Evolutionary conservation across 2,113 vertebrate species (phyloP).

Genomic region (Pachycephala philippinensis): DNA sequence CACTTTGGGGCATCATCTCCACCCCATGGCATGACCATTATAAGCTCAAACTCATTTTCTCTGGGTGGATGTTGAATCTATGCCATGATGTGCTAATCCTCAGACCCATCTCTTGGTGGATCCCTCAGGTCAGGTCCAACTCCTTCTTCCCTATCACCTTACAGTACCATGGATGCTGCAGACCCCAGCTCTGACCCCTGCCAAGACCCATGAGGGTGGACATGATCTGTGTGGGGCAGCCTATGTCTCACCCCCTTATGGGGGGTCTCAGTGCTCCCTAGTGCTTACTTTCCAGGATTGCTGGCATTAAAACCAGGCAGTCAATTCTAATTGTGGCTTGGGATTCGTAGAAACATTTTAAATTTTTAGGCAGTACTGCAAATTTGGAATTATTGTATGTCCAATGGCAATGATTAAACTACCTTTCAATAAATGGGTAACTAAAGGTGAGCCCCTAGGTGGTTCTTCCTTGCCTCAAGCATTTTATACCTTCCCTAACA

Average conservation of each 20-base stretch:
- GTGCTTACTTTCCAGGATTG: not conserved
- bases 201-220: not conserved
- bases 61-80: not conserved
- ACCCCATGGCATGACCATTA: not conserved
- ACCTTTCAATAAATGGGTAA: not conserved
- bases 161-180: not conserved
- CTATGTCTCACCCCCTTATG: too few species aligned
- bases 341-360: not conserved
- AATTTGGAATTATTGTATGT: too few species aligned
- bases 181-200: not conserved
- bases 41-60: not conserved
- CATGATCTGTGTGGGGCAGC: not conserved
- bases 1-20: not conserved
- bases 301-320: not conserved
- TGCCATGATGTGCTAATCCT: accelerated
- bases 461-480: not conserved
- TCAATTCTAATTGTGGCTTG: not conserved
- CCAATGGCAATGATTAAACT: not conserved
- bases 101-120: not conserved
- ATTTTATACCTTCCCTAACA: not conserved
- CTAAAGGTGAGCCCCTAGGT: not conserved
- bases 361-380: not conserved
- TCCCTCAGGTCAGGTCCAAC: accelerated
- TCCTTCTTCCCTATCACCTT: not conserved
- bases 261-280: not conserved